These are phyloP conservation scores for Morpho helenor DNA, from an alignment of 2,888 invertebrate species.

Conservation along the genomic window DNA sequence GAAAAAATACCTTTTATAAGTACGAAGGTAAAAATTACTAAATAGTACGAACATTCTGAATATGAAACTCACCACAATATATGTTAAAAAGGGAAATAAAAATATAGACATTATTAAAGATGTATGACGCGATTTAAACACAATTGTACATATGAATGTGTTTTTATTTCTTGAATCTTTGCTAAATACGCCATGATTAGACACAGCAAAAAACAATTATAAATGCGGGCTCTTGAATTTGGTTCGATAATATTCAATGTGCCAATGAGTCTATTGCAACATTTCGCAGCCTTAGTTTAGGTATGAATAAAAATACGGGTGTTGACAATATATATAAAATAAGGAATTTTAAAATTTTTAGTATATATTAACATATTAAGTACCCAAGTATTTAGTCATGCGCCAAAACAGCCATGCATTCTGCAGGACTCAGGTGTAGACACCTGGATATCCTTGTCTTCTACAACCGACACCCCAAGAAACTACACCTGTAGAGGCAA, in stretches of 20 bases:
- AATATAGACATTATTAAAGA: background rate
- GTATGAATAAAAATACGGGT: slow-evolving; percentile 9
- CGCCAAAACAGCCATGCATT: slow-evolving; percentile 80
- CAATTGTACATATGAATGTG: too few species aligned
- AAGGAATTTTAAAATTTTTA: too few species aligned
- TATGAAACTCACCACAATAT: background rate
- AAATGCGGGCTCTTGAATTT: slow-evolving; percentile 34
- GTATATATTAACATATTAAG: too few species aligned
- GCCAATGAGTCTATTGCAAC: slow-evolving; percentile 4
- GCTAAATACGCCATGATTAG: background rate
- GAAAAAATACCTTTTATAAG: too few species aligned
- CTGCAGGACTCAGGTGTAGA: slow-evolving; percentile 89
- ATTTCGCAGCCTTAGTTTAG: slow-evolving; percentile 7
- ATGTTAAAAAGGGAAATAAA: background rate
- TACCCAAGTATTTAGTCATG: too few species aligned
- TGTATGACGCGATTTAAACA: too few species aligned
- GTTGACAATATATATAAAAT: background rate
- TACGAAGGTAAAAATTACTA: too few species aligned
- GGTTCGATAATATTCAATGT: slow-evolving; percentile 20
- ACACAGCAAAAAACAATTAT: slow-evolving; percentile 6
- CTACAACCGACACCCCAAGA: slow-evolving; percentile 96
- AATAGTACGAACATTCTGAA: too few species aligned
- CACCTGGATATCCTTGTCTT: slow-evolving; percentile 89
- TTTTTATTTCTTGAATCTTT: too few species aligned
- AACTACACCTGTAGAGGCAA: slow-evolving; percentile 81